Conservation (phyloP, 2,113 vertebrate genomes). For the Hystrix cristata region DNA sequence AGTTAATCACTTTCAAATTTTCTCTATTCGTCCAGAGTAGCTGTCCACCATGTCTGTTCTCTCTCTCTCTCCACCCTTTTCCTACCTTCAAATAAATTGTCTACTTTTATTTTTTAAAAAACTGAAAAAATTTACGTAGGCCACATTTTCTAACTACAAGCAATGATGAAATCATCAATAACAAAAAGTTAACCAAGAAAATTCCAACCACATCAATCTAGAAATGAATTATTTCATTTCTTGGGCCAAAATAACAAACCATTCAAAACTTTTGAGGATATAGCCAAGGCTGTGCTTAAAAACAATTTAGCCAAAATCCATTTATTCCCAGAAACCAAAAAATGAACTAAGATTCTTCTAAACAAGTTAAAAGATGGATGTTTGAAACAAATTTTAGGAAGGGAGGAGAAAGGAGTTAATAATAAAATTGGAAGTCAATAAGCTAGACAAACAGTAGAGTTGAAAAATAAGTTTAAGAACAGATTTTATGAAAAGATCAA, state of each 20-base stretch:
- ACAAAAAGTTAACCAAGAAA: slow-evolving; percentile 46
- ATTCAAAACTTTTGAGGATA: slow-evolving; percentile 29
- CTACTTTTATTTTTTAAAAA: neutral
- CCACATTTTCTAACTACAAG: neutral
- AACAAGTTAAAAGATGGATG: neutral
- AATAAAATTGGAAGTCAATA: slow-evolving; percentile 8
- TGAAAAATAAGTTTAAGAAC: neutral
- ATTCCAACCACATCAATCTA: neutral
- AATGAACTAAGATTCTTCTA: neutral
- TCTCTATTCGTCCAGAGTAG: no score
- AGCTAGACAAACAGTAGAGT: neutral
- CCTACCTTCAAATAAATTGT: no score
- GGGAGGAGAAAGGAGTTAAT: neutral
- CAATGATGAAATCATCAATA: slow-evolving; percentile 11
- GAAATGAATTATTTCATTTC: slow-evolving; percentile 35
- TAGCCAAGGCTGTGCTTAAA: neutral
- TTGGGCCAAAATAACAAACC: slow-evolving; percentile 59
- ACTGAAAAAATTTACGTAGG: neutral
- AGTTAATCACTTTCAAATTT: no score
- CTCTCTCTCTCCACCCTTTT: no score
- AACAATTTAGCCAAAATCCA: slow-evolving; percentile 27
- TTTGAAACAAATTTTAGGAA: neutral
- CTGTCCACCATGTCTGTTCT: no score
- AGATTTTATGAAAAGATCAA: neutral
- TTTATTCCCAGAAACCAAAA: slow-evolving; percentile 34